phyloP scores from a whole-genome alignment of 30 jellyfish, hydroid and myxozoan genomes.

The Rhopilema esculentum region DNA sequence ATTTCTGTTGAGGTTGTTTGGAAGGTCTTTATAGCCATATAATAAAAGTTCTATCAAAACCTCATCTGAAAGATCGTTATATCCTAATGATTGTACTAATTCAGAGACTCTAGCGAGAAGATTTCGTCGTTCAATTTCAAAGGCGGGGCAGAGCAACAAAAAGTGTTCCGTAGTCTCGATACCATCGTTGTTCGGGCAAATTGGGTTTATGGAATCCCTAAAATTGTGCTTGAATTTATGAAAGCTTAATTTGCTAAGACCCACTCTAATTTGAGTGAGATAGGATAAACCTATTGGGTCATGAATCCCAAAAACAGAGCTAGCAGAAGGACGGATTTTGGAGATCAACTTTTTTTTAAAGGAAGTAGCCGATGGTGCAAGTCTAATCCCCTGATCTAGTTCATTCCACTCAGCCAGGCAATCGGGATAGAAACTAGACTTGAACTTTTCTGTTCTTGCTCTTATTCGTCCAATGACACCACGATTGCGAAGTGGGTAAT shows the following conservation, averaged over 20 bases:
- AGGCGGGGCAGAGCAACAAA: conserved; percentile 53
- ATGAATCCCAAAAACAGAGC: conserved; percentile 1
- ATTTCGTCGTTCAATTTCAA: conserved; percentile 24
- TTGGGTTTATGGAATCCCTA: conserved; percentile 53
- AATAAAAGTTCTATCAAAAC: conserved; percentile 21
- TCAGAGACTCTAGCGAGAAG: conserved; percentile 44
- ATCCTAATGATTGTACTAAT: conserved; percentile 37
- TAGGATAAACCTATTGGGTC: conserved; percentile 14
- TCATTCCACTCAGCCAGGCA: too few relatives aligned
- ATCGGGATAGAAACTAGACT: too few relatives aligned
- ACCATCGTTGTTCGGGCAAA: conserved; percentile 50
- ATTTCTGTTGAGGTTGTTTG: conserved; percentile 22
- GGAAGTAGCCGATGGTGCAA: too few relatives aligned
- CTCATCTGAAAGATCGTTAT: conserved; percentile 31
- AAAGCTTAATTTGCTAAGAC: conserved; percentile 33
- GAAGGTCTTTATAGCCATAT: conserved; percentile 35
- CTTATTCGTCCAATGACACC: too few relatives aligned
- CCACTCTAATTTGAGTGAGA: conserved; percentile 38
- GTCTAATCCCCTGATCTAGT: too few relatives aligned
- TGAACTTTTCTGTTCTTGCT: too few relatives aligned
- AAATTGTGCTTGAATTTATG: conserved; percentile 47
- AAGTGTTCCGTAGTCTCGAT: conserved; percentile 43
- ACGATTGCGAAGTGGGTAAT: too few relatives aligned
- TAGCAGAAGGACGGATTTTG: too few relatives aligned
- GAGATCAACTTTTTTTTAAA: too few relatives aligned